phyloP scores from a whole-genome alignment of 2,888 invertebrate species.

The Andrena praecox region DNA sequence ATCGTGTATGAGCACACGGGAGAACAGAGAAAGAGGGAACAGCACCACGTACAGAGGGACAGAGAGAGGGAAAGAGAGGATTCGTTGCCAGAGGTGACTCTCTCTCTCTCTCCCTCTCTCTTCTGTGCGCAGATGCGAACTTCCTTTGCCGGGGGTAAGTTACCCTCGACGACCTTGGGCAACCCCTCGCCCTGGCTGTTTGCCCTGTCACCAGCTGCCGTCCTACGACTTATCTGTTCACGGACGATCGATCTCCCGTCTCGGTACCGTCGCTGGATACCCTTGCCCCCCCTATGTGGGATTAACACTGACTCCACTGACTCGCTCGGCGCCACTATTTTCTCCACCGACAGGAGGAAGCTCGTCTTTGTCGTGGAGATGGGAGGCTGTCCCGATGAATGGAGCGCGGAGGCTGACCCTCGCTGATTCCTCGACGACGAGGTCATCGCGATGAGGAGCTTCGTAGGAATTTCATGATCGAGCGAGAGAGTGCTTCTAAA shows the following conservation, averaged over 20 bases:
- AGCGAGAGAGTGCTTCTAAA: no score
- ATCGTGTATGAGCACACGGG: constrained; percentile 16
- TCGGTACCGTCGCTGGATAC: constrained; percentile 5
- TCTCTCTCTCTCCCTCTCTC: constrained; percentile 44
- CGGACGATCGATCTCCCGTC: constrained; percentile 60
- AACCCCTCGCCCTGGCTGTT: constrained; percentile 70
- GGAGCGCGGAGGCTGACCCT: no score
- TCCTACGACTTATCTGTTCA: constrained; percentile 62
- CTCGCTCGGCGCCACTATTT: no score
- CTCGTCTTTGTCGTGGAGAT: no score
- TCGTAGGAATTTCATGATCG: no score
- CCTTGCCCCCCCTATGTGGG: background rate
- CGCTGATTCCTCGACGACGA: no score
- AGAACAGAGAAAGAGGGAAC: constrained; percentile 19
- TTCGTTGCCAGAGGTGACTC: constrained; percentile 40
- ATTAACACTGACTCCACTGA: constrained; percentile 10
- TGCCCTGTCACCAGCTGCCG: constrained; percentile 71
- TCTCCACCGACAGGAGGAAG: no score
- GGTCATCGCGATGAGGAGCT: no score
- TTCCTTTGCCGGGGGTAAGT: constrained; percentile 74
- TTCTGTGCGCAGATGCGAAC: constrained; percentile 74
- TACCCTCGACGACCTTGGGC: constrained; percentile 77
- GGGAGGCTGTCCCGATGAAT: no score
- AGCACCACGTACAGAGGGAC: background rate
- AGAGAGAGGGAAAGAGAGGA: constrained; percentile 15